phyloP scores from a whole-genome alignment of 1,140 invertebrate genomes.

The Drosophila nasuta region DNA sequence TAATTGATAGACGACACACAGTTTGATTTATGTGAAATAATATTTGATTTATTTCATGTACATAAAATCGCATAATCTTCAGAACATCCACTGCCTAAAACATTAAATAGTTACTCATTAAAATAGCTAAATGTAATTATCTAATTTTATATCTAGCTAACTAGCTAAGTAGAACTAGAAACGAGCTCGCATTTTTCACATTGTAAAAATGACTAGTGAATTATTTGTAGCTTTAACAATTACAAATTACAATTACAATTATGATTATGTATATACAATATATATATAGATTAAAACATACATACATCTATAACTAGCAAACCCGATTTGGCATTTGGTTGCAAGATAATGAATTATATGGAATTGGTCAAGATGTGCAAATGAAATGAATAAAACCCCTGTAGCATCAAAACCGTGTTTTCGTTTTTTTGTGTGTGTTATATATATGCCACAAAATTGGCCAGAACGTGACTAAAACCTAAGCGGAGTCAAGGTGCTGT shows the following conservation, averaged over 20 bases:
- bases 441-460: conserved; percentile 74
- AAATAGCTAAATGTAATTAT: conserved; percentile 28
- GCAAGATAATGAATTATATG: conserved; percentile 50
- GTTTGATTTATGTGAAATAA: conserved; percentile 9
- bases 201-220: conserved; percentile 84
- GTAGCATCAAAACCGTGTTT: conserved; percentile 35
- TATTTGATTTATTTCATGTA: conserved; percentile 40
- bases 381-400: conserved; percentile 52
- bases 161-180: conserved; percentile 64
- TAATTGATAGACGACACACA: too few relatives aligned
- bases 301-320: conserved; percentile 56
- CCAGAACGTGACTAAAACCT: conserved; percentile 64
- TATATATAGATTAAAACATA: conserved; percentile 15
- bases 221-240: conserved; percentile 72
- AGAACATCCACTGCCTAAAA: conserved; percentile 62
- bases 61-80: conserved; percentile 44
- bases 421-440: conserved; percentile 42
- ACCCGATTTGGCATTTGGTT: conserved; percentile 74
- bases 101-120: conserved; percentile 33
- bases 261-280: conserved; percentile 20
- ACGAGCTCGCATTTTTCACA: conserved; percentile 77
- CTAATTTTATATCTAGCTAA: conserved; percentile 41
- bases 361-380: conserved; percentile 33
- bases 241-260: conserved; percentile 30
- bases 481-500: conserved; percentile 15